phyloP scores from a whole-genome alignment of 2,797 vertebrate genomes.

The Leucoraja ocellata region DNA sequence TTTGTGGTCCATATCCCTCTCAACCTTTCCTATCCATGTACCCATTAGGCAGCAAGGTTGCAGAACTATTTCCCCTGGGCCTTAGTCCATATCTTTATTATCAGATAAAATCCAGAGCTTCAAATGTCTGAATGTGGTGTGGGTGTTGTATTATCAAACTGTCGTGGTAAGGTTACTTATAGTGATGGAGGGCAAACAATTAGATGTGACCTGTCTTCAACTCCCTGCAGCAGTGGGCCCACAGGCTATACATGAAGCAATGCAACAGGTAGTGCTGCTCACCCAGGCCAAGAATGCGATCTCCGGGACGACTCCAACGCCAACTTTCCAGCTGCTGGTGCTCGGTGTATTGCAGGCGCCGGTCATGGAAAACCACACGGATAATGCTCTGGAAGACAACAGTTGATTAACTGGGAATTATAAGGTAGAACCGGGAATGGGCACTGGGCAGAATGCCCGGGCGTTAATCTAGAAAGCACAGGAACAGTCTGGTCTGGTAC shows the following conservation, averaged over 20 bases:
- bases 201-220: background rate
- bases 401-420: background rate
- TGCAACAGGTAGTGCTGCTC: slow-evolving; percentile 44
- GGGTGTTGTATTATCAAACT: background rate
- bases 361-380: slow-evolving; percentile 86
- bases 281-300: slow-evolving; percentile 88
- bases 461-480: background rate
- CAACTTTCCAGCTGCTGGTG: slow-evolving; percentile 90
- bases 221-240: background rate
- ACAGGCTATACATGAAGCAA: background rate
- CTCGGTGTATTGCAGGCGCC: slow-evolving; percentile 82
- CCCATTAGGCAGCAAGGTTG: background rate
- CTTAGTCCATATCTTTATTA: too few relatives aligned
- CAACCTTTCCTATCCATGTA: too few relatives aligned
- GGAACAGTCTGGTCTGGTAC: background rate
- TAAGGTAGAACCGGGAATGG: background rate
- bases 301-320: slow-evolving; percentile 86
- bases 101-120: too few relatives aligned
- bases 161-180: background rate
- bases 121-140: background rate
- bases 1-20: too few relatives aligned
- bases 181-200: background rate
- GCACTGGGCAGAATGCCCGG: background rate
- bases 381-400: slow-evolving; percentile 73
- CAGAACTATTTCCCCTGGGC: too few relatives aligned